Conservation (phyloP, 2,888 invertebrate species). For the Busseola fusca region DNA sequence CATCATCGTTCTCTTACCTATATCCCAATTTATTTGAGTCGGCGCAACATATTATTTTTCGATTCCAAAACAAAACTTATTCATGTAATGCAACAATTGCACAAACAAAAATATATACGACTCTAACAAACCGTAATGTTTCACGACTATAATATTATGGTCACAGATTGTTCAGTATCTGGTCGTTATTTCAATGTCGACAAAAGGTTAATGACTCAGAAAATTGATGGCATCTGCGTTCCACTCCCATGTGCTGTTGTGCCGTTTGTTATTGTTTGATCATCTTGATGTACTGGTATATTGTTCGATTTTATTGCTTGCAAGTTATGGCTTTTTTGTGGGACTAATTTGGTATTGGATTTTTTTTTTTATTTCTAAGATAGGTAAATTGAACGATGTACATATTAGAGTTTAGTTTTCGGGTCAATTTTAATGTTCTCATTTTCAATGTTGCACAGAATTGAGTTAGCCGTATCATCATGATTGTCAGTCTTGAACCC, state of each 20-base stretch:
- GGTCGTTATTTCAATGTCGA: conserved; percentile 69
- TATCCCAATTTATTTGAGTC: not conserved
- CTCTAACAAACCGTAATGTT: conserved; percentile 39
- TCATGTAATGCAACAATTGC: conserved; percentile 15
- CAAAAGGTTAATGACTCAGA: conserved; percentile 70
- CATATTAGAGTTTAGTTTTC: not conserved
- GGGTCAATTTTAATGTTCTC: not conserved
- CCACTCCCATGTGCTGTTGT: conserved; percentile 62
- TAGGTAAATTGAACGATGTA: conserved; percentile 3
- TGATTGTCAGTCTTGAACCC: not conserved
- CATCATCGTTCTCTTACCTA: not conserved
- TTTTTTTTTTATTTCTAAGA: conserved; percentile 3
- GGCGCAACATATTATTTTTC: not conserved
- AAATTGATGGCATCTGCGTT: conserved; percentile 67
- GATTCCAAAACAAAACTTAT: conserved; percentile 4
- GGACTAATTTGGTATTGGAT: not conserved
- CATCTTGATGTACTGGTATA: conserved; percentile 45
- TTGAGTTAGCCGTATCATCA: not conserved
- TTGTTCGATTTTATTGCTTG: conserved; percentile 29
- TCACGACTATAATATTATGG: conserved; percentile 33
- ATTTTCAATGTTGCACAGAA: not conserved
- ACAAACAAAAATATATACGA: conserved; percentile 7
- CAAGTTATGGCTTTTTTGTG: conserved; percentile 5
- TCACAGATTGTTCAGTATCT: conserved; percentile 45
- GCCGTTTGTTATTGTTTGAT: conserved; percentile 62